These are phyloP conservation scores for Nesoenas mayeri DNA, from an alignment of 2,113 vertebrate genomes.

Conservation along the genomic window DNA sequence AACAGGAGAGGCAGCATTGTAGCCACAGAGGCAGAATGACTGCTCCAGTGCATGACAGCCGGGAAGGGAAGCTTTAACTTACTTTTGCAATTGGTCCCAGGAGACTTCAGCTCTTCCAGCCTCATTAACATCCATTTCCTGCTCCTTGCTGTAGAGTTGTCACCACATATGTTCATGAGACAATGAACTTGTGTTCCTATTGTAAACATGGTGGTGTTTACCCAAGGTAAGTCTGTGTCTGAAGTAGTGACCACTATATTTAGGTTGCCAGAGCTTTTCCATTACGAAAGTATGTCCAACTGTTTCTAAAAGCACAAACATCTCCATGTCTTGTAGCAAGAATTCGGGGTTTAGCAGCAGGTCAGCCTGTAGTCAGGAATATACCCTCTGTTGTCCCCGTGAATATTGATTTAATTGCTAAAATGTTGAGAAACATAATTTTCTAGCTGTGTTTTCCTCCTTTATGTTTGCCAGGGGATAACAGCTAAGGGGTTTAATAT, in stretches of 20 bases:
- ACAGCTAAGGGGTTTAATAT: constrained; percentile 3
- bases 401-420: constrained; percentile 3
- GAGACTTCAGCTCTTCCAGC: constrained; percentile 27
- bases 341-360: background rate
- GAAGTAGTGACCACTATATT: background rate
- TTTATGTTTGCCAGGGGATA: constrained; percentile 7
- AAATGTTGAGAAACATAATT: constrained; percentile 20
- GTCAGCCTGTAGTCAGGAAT: background rate
- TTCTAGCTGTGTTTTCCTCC: background rate
- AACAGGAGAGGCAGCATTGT: background rate
- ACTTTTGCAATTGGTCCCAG: constrained; percentile 1
- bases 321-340: background rate
- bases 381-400: background rate
- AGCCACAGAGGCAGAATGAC: background rate
- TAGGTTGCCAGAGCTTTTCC: background rate
- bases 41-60: background rate
- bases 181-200: constrained; percentile 7
- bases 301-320: background rate
- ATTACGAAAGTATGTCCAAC: background rate
- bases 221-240: background rate
- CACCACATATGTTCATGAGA: background rate
- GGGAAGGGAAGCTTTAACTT: constrained; percentile 12
- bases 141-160: background rate
- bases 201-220: background rate
- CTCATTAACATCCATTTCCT: constrained; percentile 42